Evolutionary conservation across 2,888 invertebrate genomes (phyloP), one percentile per base, ranked within the genome.

Genomic region (Ophion costatus): DNA sequence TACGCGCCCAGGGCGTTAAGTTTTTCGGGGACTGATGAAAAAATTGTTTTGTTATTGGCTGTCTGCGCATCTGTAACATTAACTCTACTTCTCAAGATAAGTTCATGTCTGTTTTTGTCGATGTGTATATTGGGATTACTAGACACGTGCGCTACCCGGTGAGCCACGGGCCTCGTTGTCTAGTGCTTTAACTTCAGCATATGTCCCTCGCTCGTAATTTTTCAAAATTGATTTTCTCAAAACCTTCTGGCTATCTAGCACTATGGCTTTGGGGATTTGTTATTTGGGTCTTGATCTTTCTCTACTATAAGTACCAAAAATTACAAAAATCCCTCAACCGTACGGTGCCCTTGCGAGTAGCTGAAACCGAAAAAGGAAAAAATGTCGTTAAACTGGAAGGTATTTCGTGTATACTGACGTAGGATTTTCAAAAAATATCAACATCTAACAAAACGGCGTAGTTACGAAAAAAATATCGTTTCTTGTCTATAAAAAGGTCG

Each of bases 1-100:
- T n/a, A n/a, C n/a, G n/a, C n/a, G n/a, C n/a, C n/a, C n/a, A n/a
- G 51, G 2, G 83, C 56, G 22, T 87, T 83, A 11, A 81, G 59
- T 61, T 79, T 83, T n/a, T 85, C 79, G 0, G 7, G 5, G 0
- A 64, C 33, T 1, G 79, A 45, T 0, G 70, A 9, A n/a, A 85
- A 57, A 3, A 82, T 45, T 17, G 67, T 74, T 6, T 63, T 51
- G 22, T 81, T 45, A 5, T 78, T 57, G 11, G 20, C 69, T 0
- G 10, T 61, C 7, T 56, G 80, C 1, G 20, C 1, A 33, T 80
- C 73, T 0, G 33, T 24, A n/a, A 80, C 14, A 5, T 64, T 66
- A 14, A 56, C 51, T 1, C n/a, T 6, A n/a, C 59, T 77, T 0
- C 59, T 0, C 59, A 67, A 20, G 10, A 63, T 33, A 2, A 73